Evolutionary conservation across 2,888 invertebrate species (phyloP), one percentile per base, ranked within the genome.

Genomic region (Cyrtodaria siliqua): DNA sequence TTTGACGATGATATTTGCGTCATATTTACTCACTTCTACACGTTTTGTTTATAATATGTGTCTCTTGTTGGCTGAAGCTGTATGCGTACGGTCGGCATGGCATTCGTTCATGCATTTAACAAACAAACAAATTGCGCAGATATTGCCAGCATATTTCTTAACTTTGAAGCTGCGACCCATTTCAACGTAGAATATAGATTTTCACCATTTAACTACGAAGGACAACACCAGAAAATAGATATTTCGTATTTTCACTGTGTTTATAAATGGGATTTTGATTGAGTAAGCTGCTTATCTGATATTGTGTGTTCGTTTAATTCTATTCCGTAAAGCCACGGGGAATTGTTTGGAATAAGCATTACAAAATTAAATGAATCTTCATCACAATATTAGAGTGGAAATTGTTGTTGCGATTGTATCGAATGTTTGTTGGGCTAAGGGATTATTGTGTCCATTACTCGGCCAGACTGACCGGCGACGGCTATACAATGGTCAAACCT

Each of bases 271-370:
- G 49, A 61, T 61, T 33, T 12, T 27, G 27, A 26, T 27, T 23
- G 12, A 27, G 18, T 23, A 47, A 50, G 18, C 50, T 14, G 18
- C 50, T 50, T 50, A 50, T 20, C 12, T 23, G 50, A 20, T 24
- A 18, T 50, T 20, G 12, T 50, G 24, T 24, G 50, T 18, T 14
- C 50, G 12, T 50, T 50, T 20, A 50, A 50, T 24, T 24, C 24
- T 33, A 12, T 33, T 33, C 12, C 33, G 12, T 33, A 33, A 33
- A 33, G 6, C 33, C 33, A 33, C 6, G 20, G 16, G 47, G 27
- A 42, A 27, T 47, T 47, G 47, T 60, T 60, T 60, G 23, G 60
- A 47, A 47, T 60, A 60, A 60, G 44, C 44, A 44, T 60, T 60
- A n/a, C 42, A 20, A 44, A 24, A 60, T 27, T 18, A 26, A 27